Evolutionary conservation across 2,113 vertebrate species (phyloP).

Genomic region (Setophaga coronata): DNA sequence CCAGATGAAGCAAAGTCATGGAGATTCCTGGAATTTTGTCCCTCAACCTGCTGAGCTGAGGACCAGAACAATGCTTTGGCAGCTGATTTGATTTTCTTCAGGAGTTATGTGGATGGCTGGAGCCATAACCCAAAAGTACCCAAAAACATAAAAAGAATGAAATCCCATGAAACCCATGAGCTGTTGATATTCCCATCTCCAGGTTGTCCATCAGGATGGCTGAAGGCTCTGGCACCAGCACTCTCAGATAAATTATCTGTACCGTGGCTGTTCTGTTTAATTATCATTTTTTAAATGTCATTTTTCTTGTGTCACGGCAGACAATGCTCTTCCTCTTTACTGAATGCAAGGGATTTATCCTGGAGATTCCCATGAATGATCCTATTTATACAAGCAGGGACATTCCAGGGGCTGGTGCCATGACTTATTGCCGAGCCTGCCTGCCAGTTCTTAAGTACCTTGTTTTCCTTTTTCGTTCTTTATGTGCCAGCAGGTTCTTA

Average conservation of each 20-base stretch:
- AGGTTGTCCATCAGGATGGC: not conserved
- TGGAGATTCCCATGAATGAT: not conserved
- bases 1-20: not conserved
- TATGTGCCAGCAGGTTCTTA: not conserved
- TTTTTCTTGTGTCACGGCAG: not conserved
- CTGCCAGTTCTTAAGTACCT: not conserved
- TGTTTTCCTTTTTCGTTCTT: not conserved
- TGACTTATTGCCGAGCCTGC: not conserved
- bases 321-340: conserved; percentile 7
- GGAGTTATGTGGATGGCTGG: accelerated
- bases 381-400: not conserved
- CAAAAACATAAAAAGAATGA: not conserved
- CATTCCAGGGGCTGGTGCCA: not conserved
- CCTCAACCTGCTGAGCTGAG: accelerated
- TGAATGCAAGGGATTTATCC: not conserved
- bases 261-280: not conserved
- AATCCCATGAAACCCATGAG: not conserved
- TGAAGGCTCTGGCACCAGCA: not conserved
- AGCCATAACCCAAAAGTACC: not conserved
- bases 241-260: not conserved
- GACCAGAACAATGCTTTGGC: not conserved
- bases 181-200: not conserved
- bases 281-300: not conserved
- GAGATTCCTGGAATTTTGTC: not conserved
- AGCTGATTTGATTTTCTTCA: not conserved